Evolutionary conservation across 1,140 invertebrate genomes (phyloP).

Genomic region (Drosophila subobscura): DNA sequence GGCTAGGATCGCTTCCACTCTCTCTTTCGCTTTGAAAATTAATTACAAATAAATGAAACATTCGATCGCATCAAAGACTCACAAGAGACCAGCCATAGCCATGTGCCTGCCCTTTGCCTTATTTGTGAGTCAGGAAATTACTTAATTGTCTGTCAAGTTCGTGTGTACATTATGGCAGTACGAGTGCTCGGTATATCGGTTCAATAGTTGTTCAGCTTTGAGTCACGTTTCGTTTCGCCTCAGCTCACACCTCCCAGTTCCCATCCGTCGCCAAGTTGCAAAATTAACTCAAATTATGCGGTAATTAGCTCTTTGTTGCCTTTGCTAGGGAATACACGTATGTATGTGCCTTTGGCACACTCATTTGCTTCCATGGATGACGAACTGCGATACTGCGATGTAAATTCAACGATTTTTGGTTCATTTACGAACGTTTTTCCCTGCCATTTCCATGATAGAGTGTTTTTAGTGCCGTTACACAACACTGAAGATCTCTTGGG

Average conservation of each 20-base stretch:
- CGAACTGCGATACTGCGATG: too few species aligned
- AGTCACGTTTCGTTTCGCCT: conserved; percentile 36
- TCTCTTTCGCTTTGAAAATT: too few species aligned
- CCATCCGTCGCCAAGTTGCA: neutral
- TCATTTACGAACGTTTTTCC: conserved; percentile 5
- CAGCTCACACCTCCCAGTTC: neutral
- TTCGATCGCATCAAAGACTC: too few species aligned
- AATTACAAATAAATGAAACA: too few species aligned
- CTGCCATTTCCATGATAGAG: too few species aligned
- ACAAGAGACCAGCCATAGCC: neutral
- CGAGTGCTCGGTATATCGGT: conserved; percentile 21
- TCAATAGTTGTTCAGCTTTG: conserved; percentile 28
- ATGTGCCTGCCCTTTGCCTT: conserved; percentile 15
- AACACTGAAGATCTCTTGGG: too few species aligned
- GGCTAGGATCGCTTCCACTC: too few species aligned
- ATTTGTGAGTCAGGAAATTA: neutral
- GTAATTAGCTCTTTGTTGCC: conserved; percentile 47
- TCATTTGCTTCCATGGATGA: too few species aligned
- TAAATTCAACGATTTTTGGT: conserved; percentile 1
- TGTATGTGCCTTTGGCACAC: neutral
- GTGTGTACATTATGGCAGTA: too few species aligned
- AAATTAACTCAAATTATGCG: conserved; percentile 53
- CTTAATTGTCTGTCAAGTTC: neutral
- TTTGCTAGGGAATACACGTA: conserved; percentile 8
- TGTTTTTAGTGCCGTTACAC: too few species aligned